A percentile compares a stretch with the other conserved stretches of the same genome.
Conservation (phyloP, 2,113 vertebrate species). For the Odocoileus virginianus region DNA sequence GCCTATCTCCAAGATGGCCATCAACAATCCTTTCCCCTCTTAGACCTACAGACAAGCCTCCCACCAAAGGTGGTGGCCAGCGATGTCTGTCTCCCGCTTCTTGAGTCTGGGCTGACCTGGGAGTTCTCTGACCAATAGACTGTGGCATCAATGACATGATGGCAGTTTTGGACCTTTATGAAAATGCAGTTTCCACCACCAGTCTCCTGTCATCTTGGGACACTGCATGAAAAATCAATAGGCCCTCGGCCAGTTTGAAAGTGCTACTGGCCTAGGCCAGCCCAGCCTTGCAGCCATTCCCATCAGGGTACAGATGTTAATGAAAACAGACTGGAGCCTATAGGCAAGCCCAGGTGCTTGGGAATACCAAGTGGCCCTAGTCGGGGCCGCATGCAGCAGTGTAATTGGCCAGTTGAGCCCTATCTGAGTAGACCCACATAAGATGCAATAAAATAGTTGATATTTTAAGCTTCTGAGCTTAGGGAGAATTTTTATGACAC, state of each 20-base stretch:
- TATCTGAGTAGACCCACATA: not conserved
- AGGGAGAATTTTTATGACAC: not conserved
- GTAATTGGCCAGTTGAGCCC: not conserved
- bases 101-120: not conserved
- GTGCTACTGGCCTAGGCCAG: no score
- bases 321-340: not conserved
- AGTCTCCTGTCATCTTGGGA: not conserved
- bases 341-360: not conserved
- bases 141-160: no score
- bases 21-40: not conserved
- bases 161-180: not conserved
- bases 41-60: accelerated
- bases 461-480: not conserved
- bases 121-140: not conserved
- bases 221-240: not conserved
- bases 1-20: accelerated
- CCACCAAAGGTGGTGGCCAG: no score
- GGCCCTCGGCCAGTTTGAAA: not conserved
- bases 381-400: no score
- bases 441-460: not conserved
- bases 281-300: not conserved
- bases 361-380: not conserved
- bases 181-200: not conserved
- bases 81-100: not conserved
- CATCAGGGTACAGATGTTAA: accelerated